These are phyloP conservation scores for Hippocampus comes DNA, from an alignment of 2,113 vertebrate genomes.

Conservation along the genomic window DNA sequence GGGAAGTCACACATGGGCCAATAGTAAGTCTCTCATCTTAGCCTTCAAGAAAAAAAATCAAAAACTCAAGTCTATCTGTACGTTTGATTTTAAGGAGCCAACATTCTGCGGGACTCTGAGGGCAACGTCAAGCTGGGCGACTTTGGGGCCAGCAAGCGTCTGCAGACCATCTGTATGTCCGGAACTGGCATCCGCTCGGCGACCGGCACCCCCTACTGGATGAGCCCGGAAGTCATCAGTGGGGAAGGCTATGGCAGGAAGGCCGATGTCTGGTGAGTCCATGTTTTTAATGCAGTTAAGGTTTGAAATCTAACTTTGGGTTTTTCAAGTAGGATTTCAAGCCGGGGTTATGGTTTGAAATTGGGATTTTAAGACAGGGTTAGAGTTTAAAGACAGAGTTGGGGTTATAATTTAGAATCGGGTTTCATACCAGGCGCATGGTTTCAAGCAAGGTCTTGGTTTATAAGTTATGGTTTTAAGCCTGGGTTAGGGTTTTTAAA, in stretches of 20 bases:
- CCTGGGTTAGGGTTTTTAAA: not conserved
- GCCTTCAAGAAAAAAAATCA: not conserved
- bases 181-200: slow-evolving; percentile 96
- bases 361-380: too few species aligned
- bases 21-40: not conserved
- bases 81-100: slow-evolving; percentile 79
- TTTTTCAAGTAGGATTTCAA: too few species aligned
- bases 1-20: too few species aligned
- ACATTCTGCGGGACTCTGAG: slow-evolving; percentile 93
- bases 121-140: slow-evolving; percentile 98
- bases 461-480: too few species aligned
- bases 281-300: too few species aligned
- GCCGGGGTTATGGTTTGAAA: too few species aligned
- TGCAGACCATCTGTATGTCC: slow-evolving; percentile 97
- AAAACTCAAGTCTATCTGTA: not conserved
- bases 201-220: slow-evolving; percentile 98
- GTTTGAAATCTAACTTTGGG: too few species aligned
- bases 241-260: slow-evolving; percentile 97
- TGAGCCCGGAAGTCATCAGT: slow-evolving; percentile 98
- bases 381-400: too few species aligned
- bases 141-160: slow-evolving; percentile 92
- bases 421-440: too few species aligned
- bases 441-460: too few species aligned
- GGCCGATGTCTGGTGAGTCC: slow-evolving; percentile 91
- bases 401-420: too few species aligned